Evolutionary conservation across 1,140 invertebrate species (phyloP).

Genomic region (Carposina sasakii): DNA sequence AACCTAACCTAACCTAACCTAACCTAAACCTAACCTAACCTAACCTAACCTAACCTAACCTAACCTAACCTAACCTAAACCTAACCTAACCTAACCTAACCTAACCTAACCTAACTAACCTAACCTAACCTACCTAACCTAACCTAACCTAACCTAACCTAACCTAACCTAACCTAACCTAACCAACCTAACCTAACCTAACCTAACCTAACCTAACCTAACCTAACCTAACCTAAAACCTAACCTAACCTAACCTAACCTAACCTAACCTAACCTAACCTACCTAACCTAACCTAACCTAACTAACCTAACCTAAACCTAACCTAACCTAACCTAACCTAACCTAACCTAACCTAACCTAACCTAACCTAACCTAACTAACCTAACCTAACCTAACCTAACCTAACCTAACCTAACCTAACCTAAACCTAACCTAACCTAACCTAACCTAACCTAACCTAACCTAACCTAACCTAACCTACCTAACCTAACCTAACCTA

Average conservation of each 20-base stretch:
- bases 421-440: conserved; percentile 42
- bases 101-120: conserved; percentile 10
- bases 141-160: conserved; percentile 2
- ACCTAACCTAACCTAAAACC: conserved; percentile 14
- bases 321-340: conserved; percentile 34
- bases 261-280: conserved; percentile 14
- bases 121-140: conserved; percentile 1
- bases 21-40: conserved; percentile 10
- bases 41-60: conserved; percentile 13
- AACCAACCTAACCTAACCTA: conserved; percentile 9
- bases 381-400: conserved; percentile 44
- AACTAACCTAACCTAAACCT: conserved; percentile 16
- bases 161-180: conserved; percentile 11
- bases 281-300: conserved; percentile 8
- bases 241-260: conserved; percentile 14
- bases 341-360: conserved; percentile 38
- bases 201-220: conserved; percentile 7
- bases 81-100: conserved; percentile 9
- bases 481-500: conserved; percentile 8
- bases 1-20: conserved; percentile 6
- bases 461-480: conserved; percentile 34
- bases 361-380: too few species aligned
- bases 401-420: conserved; percentile 39
- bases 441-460: conserved; percentile 43
- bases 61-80: conserved; percentile 13